phyloP scores from a whole-genome alignment of 2,113 vertebrate species.

The Trematomus loennbergii region DNA sequence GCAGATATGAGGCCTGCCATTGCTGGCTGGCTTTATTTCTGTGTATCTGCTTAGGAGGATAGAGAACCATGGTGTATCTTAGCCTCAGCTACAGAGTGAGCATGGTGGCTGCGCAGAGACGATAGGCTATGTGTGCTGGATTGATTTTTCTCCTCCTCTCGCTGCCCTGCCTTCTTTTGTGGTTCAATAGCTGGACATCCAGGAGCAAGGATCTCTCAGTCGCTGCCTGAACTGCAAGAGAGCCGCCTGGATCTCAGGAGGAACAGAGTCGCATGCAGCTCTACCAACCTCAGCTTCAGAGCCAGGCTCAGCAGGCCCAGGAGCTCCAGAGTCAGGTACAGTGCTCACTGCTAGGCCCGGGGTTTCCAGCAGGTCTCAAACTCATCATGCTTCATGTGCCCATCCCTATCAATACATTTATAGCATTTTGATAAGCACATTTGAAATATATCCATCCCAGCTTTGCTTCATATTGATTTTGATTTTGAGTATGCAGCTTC shows the following conservation, averaged over 20 bases:
- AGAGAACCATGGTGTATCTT: slow-evolving; percentile 40
- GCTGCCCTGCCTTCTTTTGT: slow-evolving; percentile 82
- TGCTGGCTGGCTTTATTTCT: slow-evolving; percentile 36
- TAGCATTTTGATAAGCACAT: neutral
- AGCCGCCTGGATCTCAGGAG: slow-evolving; percentile 85
- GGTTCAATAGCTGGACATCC: slow-evolving; percentile 93
- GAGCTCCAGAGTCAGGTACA: slow-evolving; percentile 84
- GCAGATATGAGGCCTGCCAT: slow-evolving; percentile 23
- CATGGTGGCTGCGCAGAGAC: slow-evolving; percentile 63
- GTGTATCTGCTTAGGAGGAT: slow-evolving; percentile 24
- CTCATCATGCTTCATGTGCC: slow-evolving; percentile 35
- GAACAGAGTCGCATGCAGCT: slow-evolving; percentile 78
- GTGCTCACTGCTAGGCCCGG: slow-evolving; percentile 57
- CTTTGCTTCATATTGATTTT: slow-evolving; percentile 18
- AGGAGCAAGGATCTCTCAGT: slow-evolving; percentile 91
- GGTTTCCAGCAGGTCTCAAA: slow-evolving; percentile 46
- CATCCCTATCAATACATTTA: slow-evolving; percentile 22
- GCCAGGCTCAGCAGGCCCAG: slow-evolving; percentile 71
- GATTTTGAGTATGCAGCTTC: neutral
- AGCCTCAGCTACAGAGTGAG: slow-evolving; percentile 58
- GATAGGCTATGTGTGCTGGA: slow-evolving; percentile 82
- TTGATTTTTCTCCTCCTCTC: slow-evolving; percentile 95
- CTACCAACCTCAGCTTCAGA: slow-evolving; percentile 76
- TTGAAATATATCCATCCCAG: slow-evolving; percentile 3
- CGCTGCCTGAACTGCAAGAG: slow-evolving; percentile 87